Percentiles rank a stretch among this genome's conserved stretches.
Conservation (phyloP, 2,797 vertebrate species). For the Aselliscus stoliczkanus region DNA sequence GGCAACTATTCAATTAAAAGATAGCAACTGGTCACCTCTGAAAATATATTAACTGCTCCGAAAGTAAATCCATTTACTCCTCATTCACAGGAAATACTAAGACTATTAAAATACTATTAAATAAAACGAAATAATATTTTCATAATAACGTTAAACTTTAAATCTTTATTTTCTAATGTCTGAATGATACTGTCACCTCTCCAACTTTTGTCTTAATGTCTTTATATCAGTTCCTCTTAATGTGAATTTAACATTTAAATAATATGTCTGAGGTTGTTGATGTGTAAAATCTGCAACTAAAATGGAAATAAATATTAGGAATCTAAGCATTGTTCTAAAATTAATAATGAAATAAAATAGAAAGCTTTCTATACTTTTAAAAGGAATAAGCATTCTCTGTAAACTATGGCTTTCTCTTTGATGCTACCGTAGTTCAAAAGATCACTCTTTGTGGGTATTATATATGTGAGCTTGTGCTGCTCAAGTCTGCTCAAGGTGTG, state of each 20-base stretch:
- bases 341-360: not conserved
- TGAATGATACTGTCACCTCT: conserved; percentile 18
- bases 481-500: not conserved
- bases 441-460: not conserved
- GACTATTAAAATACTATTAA: not conserved
- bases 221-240: conserved; percentile 25
- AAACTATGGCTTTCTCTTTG: not conserved
- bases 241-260: not conserved
- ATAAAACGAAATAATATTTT: not conserved
- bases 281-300: not conserved
- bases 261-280: not conserved
- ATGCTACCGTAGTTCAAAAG: not conserved
- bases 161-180: conserved; percentile 17
- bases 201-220: not conserved
- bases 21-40: not conserved
- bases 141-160: not conserved
- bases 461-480: not conserved
- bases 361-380: not conserved
- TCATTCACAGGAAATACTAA: not conserved
- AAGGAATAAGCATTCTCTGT: not conserved
- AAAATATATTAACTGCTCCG: not conserved
- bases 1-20: not conserved
- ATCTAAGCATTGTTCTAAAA: conserved; percentile 21
- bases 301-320: not conserved
- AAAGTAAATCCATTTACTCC: not conserved